Base-by-base conservation (phyloP, 1,140 invertebrate genomes). In the Drosophila murphyi region DNA sequence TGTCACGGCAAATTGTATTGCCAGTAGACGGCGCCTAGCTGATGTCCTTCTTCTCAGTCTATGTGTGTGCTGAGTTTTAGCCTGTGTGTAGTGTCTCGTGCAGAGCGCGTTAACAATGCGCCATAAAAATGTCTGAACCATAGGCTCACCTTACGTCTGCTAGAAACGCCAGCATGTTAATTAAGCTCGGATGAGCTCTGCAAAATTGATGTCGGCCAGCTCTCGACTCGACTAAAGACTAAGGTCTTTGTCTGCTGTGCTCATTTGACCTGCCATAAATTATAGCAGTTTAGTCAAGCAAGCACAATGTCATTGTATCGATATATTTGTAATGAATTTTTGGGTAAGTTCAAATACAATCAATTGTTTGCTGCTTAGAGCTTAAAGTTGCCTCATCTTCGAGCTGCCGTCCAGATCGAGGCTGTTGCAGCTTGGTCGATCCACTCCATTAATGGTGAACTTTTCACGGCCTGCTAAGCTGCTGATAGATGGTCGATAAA, bases 1-100 rank as follows among this genome's bases (percentile, higher is more conserved):
- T 82, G 80, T 82, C 80, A 82, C 80, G 39, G 80, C 75, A 82
- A 82, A 82, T 82, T 82, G 80, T 82, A 82, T 78, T 82, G 80
- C 80, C 79, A 73, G 72, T 70, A 20, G 20, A 20, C 67, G 67
- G 60, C 73, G 35, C 34, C 45, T 47, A 59, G 57, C 32, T 41
- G 45, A 43, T 64, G 32, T 32, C 12, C 47, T 47, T 32, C 47
- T 47, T 32, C 29, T 32, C 5, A 2, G n/a, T 59, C 3, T 45
- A 6, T 59, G 20, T 29, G 5, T 48, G 45, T 48, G n/a, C 7
- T 32, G 31, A 47, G 56, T 35, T n/a, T 47, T 6, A 20, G 31
- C 20, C 12, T 45, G 47, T 70, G 41, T 47, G 34, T 0, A n/a
- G 31, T 29, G 35, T 29, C 51, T 55, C 63, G 39, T 52, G 50